Percentiles rank a stretch among this genome's conserved stretches.
These are phyloP conservation scores for Heliconius hermathena DNA, from an alignment of 1,140 invertebrate species.

Conservation along the genomic window DNA sequence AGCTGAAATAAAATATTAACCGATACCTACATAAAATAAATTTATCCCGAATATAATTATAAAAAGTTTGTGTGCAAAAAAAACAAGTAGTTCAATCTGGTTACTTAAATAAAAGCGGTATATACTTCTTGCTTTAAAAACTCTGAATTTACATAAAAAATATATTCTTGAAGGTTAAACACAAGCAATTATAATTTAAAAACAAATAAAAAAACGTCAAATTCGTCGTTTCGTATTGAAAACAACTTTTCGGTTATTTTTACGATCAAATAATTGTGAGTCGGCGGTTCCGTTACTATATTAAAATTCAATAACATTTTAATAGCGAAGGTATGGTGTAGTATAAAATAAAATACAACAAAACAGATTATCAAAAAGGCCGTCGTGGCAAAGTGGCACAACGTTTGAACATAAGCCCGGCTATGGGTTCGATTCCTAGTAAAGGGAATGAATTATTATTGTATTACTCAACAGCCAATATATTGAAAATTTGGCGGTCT, in stretches of 20 bases:
- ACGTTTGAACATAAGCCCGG: too few species aligned
- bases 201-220: conserved; percentile 14
- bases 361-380: background rate
- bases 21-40: too few species aligned
- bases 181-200: conserved; percentile 20
- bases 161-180: conserved; percentile 10
- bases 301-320: conserved; percentile 18
- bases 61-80: too few species aligned
- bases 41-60: too few species aligned
- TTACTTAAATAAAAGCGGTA: background rate
- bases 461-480: too few species aligned
- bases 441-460: too few species aligned
- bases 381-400: too few species aligned
- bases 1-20: too few species aligned
- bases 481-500: too few species aligned
- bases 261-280: conserved; percentile 14
- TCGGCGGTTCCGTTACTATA: conserved; percentile 12
- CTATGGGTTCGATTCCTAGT: too few species aligned
- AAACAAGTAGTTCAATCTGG: background rate
- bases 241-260: conserved; percentile 17
- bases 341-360: background rate
- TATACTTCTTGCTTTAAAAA: background rate
- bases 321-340: conserved; percentile 11
- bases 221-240: background rate
- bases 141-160: background rate